Conservation (phyloP, 1,140 invertebrate genomes). For the Heterodera schachtii region DNA sequence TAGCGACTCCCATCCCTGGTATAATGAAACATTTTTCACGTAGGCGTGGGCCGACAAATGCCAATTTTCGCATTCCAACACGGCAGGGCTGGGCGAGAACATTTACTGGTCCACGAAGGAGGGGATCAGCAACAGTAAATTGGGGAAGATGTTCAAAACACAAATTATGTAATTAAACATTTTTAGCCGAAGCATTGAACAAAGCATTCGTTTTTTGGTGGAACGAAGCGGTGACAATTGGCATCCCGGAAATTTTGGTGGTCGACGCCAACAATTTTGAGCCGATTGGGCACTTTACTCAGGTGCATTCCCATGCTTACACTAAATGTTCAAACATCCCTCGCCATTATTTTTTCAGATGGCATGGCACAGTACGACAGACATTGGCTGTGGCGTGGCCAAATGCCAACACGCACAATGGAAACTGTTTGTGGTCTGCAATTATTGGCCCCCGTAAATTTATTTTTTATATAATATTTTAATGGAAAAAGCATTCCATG, state of each 20-base stretch:
- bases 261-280: neutral
- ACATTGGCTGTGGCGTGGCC: conserved; percentile 22
- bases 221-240: neutral
- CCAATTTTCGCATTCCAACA: neutral
- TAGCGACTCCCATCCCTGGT: too few relatives aligned
- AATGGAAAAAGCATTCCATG: too few relatives aligned
- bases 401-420: neutral
- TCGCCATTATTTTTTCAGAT: neutral
- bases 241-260: neutral
- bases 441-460: conserved; percentile 14
- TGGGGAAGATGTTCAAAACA: neutral
- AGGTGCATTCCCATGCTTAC: neutral
- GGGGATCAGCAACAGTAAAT: neutral
- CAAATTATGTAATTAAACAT: neutral
- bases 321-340: too few relatives aligned
- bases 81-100: neutral
- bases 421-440: conserved; percentile 8
- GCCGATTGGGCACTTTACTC: conserved; percentile 1
- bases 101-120: neutral
- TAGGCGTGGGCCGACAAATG: neutral
- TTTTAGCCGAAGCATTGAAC: conserved; percentile 2
- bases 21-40: too few relatives aligned
- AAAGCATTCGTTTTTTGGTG: conserved; percentile 12
- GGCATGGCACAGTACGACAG: conserved; percentile 14
- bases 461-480: neutral